Base-by-base conservation (phyloP, 2,113 vertebrate species). In the Suncus etruscus region DNA sequence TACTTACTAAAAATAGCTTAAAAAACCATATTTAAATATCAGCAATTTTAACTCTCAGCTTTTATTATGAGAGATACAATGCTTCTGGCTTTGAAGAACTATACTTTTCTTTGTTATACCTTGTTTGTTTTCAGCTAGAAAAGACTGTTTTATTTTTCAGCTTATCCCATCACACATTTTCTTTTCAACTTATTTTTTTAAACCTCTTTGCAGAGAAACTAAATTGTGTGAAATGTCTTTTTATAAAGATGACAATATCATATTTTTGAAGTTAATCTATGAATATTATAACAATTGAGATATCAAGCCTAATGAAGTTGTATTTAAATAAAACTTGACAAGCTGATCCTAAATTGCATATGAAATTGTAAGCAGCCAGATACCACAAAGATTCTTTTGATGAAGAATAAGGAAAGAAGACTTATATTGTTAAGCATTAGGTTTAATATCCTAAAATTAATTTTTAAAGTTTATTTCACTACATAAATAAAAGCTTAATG, bases 1-100 rank as follows among this genome's bases (percentile, higher is more conserved):
- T 75, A 18, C 69, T 61, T 92, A 45, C 75, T 58, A 87, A 79
- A 73, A 86, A 92, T 4, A 79, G 48, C 16, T 91, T n/a, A 32
- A 72, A 74, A 61, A 20, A 61, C 16, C 58, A 22, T 61, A 3
- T 20, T 61, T 5, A 22, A 61, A 61, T 83, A n/a, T 45, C 74
- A 86, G 66, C 32, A 32, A 39, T 89, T 78, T 25, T 4, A 73
- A 65, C 22, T 47, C 29, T 69, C 3, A 54, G 22, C 39, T 54
- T 51, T 68, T 32, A 76, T 11, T 8, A 18, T 39, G 18, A 61
- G 58, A 8, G 18, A 61, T 61, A 61, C 54, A 61, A 61, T 61
- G 58, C 86, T 51, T 11, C 85, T 47, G 11, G 1, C 65, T 80
- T 80, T 65, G 16, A 90, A 84, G 84, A 73, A 1, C 50, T 20